phyloP scores from a whole-genome alignment of 92 coral and sea anemone species.

The Phymanthus crucifer region DNA sequence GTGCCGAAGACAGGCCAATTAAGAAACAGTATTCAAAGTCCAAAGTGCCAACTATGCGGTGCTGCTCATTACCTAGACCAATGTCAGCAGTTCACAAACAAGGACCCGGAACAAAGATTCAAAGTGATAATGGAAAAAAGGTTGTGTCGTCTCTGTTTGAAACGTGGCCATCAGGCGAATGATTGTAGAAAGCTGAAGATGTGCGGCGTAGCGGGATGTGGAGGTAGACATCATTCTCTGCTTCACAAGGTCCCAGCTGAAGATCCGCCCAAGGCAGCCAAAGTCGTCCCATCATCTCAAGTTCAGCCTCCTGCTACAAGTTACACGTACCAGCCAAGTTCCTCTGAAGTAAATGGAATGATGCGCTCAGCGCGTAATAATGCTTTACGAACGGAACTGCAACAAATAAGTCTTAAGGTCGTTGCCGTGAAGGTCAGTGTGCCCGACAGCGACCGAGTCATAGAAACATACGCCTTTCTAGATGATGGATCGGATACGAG shows the following conservation, averaged over 20 bases:
- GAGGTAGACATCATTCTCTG: conserved; percentile 33
- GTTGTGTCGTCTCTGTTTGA: conserved; percentile 49
- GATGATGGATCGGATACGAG: conserved; percentile 64
- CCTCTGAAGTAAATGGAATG: background rate
- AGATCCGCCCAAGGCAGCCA: background rate
- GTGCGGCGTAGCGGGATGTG: conserved; percentile 30
- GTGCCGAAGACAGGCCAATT: background rate
- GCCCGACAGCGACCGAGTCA: conserved; percentile 19
- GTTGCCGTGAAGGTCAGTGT: conserved; percentile 56
- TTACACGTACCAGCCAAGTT: background rate
- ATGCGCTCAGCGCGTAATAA: background rate
- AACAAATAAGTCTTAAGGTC: conserved; percentile 44
- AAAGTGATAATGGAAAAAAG: conserved; percentile 42
- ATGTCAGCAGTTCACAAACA: conserved; percentile 21
- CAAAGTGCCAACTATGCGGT: conserved; percentile 19
- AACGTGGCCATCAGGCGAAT: conserved; percentile 40
- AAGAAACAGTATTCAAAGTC: conserved; percentile 2
- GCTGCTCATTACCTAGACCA: conserved; percentile 36
- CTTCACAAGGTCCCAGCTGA: conserved; percentile 17
- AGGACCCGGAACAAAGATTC: conserved; percentile 29
- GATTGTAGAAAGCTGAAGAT: conserved; percentile 41
- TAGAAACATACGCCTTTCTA: conserved; percentile 58
- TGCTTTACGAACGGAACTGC: conserved; percentile 5
- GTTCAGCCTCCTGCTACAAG: conserved; percentile 7
- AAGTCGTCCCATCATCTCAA: background rate